phyloP scores from a whole-genome alignment of 2,797 vertebrate genomes.

The Jordanella pulchra region DNA sequence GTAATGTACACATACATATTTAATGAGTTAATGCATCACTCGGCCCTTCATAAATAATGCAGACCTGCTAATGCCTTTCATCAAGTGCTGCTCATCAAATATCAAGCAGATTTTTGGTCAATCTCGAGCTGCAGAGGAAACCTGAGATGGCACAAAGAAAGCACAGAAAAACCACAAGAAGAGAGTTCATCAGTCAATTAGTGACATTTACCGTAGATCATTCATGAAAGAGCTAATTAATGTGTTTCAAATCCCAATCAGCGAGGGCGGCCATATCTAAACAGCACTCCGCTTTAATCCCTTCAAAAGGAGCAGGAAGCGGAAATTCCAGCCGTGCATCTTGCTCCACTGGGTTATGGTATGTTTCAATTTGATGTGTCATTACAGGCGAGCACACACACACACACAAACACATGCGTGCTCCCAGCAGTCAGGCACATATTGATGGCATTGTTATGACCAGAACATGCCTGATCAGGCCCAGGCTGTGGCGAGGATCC shows the following conservation, averaged over 20 bases:
- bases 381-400: constrained; percentile 26
- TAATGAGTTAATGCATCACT: constrained; percentile 79
- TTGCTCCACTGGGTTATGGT: constrained; percentile 46
- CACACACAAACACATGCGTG: constrained; percentile 22
- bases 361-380: constrained; percentile 57
- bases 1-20: constrained; percentile 78
- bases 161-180: constrained; percentile 49
- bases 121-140: constrained; percentile 54
- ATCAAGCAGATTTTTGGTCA: constrained; percentile 74
- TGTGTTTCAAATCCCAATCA: constrained; percentile 67
- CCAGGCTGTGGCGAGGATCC: constrained; percentile 63
- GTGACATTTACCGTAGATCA: constrained; percentile 57
- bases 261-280: constrained; percentile 53
- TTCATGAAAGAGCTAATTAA: constrained; percentile 69
- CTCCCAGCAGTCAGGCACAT: constrained; percentile 59
- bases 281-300: constrained; percentile 58
- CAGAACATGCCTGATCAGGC: constrained; percentile 76
- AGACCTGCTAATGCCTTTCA: constrained; percentile 71
- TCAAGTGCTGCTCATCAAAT: constrained; percentile 77
- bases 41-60: constrained; percentile 74
- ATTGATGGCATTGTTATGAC: constrained; percentile 78
- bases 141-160: constrained; percentile 44
- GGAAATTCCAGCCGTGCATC: constrained; percentile 56
- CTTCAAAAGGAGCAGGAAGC: constrained; percentile 51
- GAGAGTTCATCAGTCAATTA: constrained; percentile 63